Base-by-base conservation (phyloP, 2,113 vertebrate species). In the Silurus asotus region DNA sequence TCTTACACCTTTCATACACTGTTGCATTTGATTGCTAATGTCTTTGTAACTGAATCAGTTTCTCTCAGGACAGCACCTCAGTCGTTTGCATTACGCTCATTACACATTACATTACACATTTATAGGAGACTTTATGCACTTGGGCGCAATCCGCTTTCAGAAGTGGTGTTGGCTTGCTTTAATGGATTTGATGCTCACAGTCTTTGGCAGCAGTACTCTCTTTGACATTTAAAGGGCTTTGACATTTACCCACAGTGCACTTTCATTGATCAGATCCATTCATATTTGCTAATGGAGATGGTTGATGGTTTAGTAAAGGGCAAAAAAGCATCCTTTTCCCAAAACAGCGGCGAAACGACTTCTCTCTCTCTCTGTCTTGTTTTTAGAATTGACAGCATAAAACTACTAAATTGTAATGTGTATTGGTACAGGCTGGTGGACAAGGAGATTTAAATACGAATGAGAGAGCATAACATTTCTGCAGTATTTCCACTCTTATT, bases 1-100 rank as follows among this genome's bases (percentile, higher is more conserved):
- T 19, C 7, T 28, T 15, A 15, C 51, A 17, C 58, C 28, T 20
- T 61, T 61, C 37, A 61, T 28, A 61, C 17, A 25, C 51, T 23
- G 15, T 64, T 67, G 13, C 53, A 13, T 28, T 82, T 37, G 81
- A 15, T 69, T 80, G 65, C 77, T 69, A 77, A 15, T 79, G 19
- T 84, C 82, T 80, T 70, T 37, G 74, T 79, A 79, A 70, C 62
- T 20, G 53, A 69, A 56, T 69, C 53, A 28, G n/a, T 62, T 37
- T 80, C 28, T 51, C 25, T 10, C 64, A 37, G 7, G 64, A 56
- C 75, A 48, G 13, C 55, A 53, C 9, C 81, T 19, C 82, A 7
- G 23, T 58, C 28, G 28, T 37, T 86, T 82, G 70, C 20, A 17
- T 85, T 48, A 51, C 55, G n/a, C 59, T 85, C 48, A 48, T 81